Conservation (phyloP, 1,140 invertebrate species). For the Hyles euphorbiae region DNA sequence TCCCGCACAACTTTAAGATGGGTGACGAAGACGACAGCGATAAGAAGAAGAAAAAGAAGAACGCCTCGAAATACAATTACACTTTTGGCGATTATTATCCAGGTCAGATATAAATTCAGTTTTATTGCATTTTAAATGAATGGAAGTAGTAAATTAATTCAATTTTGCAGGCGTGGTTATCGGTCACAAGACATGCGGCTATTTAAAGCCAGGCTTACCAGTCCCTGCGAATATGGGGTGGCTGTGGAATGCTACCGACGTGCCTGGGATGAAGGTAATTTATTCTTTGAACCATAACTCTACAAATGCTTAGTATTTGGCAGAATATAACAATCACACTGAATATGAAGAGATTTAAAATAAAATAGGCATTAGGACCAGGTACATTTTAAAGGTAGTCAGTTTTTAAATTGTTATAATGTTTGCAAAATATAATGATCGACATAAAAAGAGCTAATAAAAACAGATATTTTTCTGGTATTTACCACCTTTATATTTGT, state of each 20-base stretch:
- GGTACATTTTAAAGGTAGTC: too few relatives aligned
- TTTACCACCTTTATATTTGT: too few relatives aligned
- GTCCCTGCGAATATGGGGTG: conserved; percentile 77
- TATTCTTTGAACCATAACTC: too few relatives aligned
- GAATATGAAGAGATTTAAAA: too few relatives aligned
- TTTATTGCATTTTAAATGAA: conserved; percentile 4
- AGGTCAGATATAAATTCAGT: conserved; percentile 27
- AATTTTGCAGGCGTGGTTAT: conserved; percentile 54
- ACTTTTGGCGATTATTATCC: conserved; percentile 58
- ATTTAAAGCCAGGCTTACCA: conserved; percentile 44
- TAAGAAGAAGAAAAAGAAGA: conserved; percentile 60
- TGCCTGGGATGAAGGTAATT: conserved; percentile 58
- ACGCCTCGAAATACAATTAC: conserved; percentile 61
- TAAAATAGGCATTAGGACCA: too few relatives aligned
- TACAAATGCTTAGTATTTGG: too few relatives aligned
- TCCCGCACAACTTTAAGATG: conserved; percentile 30
- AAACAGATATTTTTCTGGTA: not conserved
- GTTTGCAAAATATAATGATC: not conserved
- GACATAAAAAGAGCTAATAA: not conserved
- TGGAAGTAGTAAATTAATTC: not conserved
- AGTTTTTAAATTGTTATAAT: too few relatives aligned
- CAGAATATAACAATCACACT: too few relatives aligned
- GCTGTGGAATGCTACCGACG: conserved; percentile 73
- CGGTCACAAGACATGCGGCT: conserved; percentile 73
- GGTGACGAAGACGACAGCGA: conserved; percentile 49